Evolutionary conservation across 2,888 invertebrate genomes (phyloP).

Genomic region (Phoenoteleia sp.): DNA sequence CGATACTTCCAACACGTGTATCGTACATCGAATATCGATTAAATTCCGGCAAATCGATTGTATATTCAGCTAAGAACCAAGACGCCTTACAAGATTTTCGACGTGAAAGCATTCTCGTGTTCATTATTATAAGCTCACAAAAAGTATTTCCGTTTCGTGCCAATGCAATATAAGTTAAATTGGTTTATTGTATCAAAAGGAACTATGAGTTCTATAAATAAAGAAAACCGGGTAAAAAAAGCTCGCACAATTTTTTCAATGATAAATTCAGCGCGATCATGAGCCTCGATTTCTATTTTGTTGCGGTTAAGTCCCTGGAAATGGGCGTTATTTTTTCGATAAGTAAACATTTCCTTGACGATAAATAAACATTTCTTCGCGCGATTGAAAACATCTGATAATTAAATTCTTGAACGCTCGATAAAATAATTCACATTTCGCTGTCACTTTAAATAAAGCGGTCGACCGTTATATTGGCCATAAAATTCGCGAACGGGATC

Average conservation of each 20-base stretch:
- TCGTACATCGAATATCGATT: slow-evolving; percentile 21
- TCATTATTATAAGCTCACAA: slow-evolving; percentile 26
- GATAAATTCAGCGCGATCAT: not conserved
- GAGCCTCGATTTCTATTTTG: not conserved
- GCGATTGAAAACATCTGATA: not conserved
- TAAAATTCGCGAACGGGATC: not conserved
- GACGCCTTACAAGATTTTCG: slow-evolving; percentile 22
- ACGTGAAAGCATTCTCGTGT: slow-evolving; percentile 38
- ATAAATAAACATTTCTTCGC: not conserved
- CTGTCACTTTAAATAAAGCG: not conserved
- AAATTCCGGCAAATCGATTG: slow-evolving; percentile 30
- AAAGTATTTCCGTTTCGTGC: slow-evolving; percentile 23
- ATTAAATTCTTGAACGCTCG: slow-evolving; percentile 3
- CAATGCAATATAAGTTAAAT: slow-evolving; percentile 7
- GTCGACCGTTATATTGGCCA: not conserved
- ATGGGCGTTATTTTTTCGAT: not conserved
- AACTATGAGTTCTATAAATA: too few relatives aligned
- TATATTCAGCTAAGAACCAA: slow-evolving; percentile 25
- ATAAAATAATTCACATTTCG: slow-evolving; percentile 9
- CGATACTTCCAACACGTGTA: slow-evolving; percentile 9
- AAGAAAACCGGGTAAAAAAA: too few relatives aligned
- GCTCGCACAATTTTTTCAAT: not conserved
- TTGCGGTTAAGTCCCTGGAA: not conserved
- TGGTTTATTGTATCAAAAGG: too few relatives aligned
- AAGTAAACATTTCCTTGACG: not conserved